Evolutionary conservation across 2,888 invertebrate species (phyloP).

Genomic region (Venusia cambrica): DNA sequence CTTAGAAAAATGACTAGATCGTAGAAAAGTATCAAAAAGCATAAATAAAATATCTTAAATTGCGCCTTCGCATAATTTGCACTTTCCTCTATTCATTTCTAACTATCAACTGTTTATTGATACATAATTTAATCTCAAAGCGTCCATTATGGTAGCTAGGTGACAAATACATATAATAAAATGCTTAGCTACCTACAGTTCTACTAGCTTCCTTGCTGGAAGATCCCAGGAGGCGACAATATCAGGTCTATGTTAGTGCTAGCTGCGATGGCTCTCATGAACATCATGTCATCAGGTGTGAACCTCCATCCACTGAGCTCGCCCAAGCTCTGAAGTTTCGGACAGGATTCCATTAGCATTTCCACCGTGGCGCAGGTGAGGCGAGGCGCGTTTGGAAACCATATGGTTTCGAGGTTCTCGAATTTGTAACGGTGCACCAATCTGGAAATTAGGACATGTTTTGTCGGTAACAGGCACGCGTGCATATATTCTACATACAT

Average conservation of each 20-base stretch:
- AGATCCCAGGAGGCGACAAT: conserved; percentile 82
- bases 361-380: conserved; percentile 83
- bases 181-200: neutral
- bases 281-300: conserved; percentile 84
- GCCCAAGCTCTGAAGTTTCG: conserved; percentile 83
- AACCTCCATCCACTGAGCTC: conserved; percentile 85
- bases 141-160: conserved; percentile 1
- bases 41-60: too few species aligned
- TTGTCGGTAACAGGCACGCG: too few species aligned
- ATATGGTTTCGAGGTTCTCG: conserved; percentile 83
- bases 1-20: conserved; percentile 1
- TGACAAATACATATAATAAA: too few species aligned
- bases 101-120: too few species aligned
- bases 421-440: conserved; percentile 84
- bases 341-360: conserved; percentile 84
- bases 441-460: too few species aligned
- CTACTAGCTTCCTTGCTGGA: conserved; percentile 58
- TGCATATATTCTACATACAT: too few species aligned
- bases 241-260: conserved; percentile 85
- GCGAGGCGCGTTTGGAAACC: conserved; percentile 85
- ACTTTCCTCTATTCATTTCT: too few species aligned
- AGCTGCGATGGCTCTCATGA: conserved; percentile 83
- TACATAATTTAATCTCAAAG: too few species aligned
- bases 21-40: conserved; percentile 8
- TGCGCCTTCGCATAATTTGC: too few species aligned